Base-by-base conservation (phyloP, 2,113 vertebrate genomes). In the Ophiodon elongatus region DNA sequence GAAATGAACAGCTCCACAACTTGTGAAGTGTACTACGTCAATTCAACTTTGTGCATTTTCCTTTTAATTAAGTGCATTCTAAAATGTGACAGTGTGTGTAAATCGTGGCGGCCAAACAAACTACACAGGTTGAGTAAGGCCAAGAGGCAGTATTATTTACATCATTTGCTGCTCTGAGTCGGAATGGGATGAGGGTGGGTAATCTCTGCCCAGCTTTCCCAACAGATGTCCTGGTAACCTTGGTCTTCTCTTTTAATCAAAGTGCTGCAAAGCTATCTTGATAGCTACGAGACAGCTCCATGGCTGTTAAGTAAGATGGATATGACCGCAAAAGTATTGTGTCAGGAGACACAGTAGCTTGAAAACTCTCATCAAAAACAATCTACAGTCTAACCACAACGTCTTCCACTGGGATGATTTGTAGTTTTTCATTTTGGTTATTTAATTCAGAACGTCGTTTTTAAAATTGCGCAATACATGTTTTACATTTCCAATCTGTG, bases 231-330 rank as follows among this genome's bases (percentile, higher is more conserved):
- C 83, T 70, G 77, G 87, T 91, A 93, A 91, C 86, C 83, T 88
- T 80, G 73, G 80, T 83, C 90, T 86, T 86, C 85, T 84, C 85
- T 93, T 95, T 95, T 95, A 95, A 95, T 95, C 94, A 96, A 93
- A 95, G 82, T 71, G 52, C 87, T 80, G 85, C 88, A 94, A 94
- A 95, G 93, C 93, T 92, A 86, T 86, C 76, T 62, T 86, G 89
- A 94, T 88, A 91, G 89, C 83, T 68, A 52, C 27, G 27, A 85
- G 27, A 72, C 68, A 76, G 80, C 74, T 73, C 65, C 9, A 57
- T 73, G 71, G 60, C 79, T 77, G 85, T 82, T 82, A 79, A 89
- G 84, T 91, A 76, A 90, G 82, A 82, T 69, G 62, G 69, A 83
- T 87, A 65, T 47, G 62, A 74, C 56, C 57, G 80, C 69, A 80